Evolutionary conservation across 2,113 vertebrate genomes (phyloP), one percentile per base, ranked within the genome.

Genomic region (Aramus guarauna): DNA sequence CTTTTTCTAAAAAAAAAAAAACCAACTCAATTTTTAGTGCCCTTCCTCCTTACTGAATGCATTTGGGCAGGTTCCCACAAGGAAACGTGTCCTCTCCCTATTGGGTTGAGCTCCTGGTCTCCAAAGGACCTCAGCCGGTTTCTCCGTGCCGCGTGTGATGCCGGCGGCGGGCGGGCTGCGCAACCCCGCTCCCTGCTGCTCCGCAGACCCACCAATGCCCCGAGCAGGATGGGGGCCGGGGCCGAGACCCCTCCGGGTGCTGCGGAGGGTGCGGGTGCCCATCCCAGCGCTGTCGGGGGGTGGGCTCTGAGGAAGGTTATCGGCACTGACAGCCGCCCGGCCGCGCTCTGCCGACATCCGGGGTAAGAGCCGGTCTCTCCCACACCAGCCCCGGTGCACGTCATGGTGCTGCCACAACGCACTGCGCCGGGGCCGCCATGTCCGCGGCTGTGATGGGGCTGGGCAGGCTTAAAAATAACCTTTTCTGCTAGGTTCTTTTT

Each of bases 51-150:
- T 15, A 20, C 53, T 9, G 29, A 36, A 50, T 7, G 29, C 11
- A 3, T 71, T 50, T 90, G 4, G 39, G 29, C 47, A 55, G 16
- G n/a, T 34, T 77, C 16, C 50, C 7, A 4, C 55, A 45, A 73
- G 48, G 39, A 75, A 74, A 63, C 0, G 0, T 16, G 63, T 41
- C 73, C 68, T 69, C 32, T 78, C 78, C 69, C 5, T 43, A 1
- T 2, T 21, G 37, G 26, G 27, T 19, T 29, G 62, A 88, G 27
- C 69, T 77, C 22, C n/a, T 45, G 29, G 19, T 50, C 36, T 41
- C 60, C 1, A 0, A 12, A 77, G 63, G 68, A 43, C 30, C 53
- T 50, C 0, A 0, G 19, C 32, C 11, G 2, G 0, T 45, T 52
- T 22, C 15, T n/a, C 59, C 9, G 4, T 9, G 37, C 11, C 37